These are phyloP conservation scores for Sorex araneus DNA, from an alignment of 2,113 vertebrate species.

Conservation along the genomic window DNA sequence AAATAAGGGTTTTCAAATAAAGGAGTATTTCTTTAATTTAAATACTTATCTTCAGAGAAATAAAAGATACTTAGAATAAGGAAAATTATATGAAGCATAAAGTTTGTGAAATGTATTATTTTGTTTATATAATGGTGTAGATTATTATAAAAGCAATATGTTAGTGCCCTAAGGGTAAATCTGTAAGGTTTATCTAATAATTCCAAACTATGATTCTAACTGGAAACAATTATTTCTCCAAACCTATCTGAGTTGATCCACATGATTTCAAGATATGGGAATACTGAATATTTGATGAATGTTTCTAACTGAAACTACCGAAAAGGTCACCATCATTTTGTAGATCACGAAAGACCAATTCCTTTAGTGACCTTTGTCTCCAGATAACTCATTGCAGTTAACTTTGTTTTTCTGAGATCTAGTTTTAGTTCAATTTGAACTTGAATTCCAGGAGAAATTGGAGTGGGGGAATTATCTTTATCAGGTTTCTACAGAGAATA, in stretches of 20 bases:
- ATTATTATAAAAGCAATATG: neutral
- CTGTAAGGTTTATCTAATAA: neutral
- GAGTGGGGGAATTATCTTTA: neutral
- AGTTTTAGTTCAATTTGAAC: neutral
- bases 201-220: neutral
- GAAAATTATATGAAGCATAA: neutral
- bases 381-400: neutral
- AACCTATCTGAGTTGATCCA: neutral
- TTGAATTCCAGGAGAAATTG: conserved; percentile 1
- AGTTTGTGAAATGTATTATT: neutral
- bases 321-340: conserved; percentile 45
- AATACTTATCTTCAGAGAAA: neutral
- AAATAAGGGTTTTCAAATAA: conserved; percentile 58
- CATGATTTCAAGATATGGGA: conserved; percentile 20
- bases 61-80: conserved; percentile 30
- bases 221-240: conserved; percentile 14
- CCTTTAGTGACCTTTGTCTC: neutral
- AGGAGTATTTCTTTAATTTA: neutral
- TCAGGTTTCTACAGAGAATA: neutral
- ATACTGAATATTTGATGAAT: neutral
- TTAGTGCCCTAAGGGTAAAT: conserved; percentile 8
- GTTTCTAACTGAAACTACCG: conserved; percentile 46
- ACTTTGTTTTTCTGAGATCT: neutral
- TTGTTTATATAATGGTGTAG: no score
- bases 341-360: neutral